Conservation (phyloP, 2,797 vertebrate genomes). For the Macrochelys suwanniensis region DNA sequence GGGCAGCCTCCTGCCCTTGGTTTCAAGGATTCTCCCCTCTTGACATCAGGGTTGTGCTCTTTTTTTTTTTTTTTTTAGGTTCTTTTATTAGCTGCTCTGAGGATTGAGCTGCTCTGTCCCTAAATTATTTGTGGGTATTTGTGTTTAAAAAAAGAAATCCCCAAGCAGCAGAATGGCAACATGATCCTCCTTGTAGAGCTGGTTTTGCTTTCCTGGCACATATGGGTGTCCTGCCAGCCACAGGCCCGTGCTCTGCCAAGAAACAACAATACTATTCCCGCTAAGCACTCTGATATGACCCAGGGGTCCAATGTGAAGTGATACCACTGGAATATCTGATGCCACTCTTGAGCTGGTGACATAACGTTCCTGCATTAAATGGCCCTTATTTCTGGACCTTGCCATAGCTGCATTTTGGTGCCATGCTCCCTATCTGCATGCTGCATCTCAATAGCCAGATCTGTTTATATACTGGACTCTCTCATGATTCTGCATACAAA, state of each 20-base stretch:
- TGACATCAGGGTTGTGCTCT: not conserved
- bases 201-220: constrained; percentile 38
- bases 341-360: not conserved
- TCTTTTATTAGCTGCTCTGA: not conserved
- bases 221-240: constrained; percentile 6
- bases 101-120: not conserved
- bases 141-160: not conserved
- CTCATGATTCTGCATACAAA: constrained; percentile 6
- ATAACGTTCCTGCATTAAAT: not conserved
- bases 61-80: not conserved
- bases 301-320: not conserved
- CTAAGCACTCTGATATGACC: not conserved
- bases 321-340: constrained; percentile 15
- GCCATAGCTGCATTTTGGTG: constrained; percentile 3
- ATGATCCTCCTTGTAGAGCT: not conserved
- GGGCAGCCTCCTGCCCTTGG: too few relatives aligned
- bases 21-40: too few relatives aligned
- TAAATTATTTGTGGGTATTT: not conserved
- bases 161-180: constrained; percentile 12
- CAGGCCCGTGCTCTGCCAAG: constrained; percentile 31
- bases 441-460: not conserved
- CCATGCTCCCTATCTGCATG: not conserved
- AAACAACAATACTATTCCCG: constrained; percentile 10
- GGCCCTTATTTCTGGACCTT: not conserved
- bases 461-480: constrained; percentile 5